Evolutionary conservation across 2,113 vertebrate species (phyloP).

Genomic region (Lophius piscatorius): DNA sequence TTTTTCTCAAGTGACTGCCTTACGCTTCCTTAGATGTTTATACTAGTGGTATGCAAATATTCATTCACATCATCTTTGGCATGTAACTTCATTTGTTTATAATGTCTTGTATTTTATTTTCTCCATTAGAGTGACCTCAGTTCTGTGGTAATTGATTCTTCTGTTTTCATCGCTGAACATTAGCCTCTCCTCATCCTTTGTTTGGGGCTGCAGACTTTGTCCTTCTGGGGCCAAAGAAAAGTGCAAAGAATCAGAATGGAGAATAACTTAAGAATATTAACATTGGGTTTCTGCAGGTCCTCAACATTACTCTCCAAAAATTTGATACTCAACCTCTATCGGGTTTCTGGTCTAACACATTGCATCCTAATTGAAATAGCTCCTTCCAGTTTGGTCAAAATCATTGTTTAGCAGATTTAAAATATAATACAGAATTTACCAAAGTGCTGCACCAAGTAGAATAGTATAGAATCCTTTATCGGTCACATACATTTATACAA

Average conservation of each 20-base stretch:
- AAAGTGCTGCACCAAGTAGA: too few species aligned
- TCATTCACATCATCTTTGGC: constrained; percentile 87
- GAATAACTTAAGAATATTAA: not conserved
- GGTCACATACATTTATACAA: too few species aligned
- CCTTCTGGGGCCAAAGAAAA: constrained; percentile 75
- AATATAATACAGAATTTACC: too few species aligned
- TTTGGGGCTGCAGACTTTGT: constrained; percentile 43
- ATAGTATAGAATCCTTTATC: too few species aligned
- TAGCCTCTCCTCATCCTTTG: constrained; percentile 68
- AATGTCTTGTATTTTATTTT: constrained; percentile 94
- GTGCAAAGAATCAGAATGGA: constrained; percentile 63
- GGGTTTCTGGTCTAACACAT: too few species aligned
- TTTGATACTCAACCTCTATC: too few species aligned
- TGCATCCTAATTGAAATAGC: too few species aligned
- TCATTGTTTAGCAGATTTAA: too few species aligned
- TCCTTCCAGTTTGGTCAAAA: too few species aligned
- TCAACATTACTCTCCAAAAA: too few species aligned
- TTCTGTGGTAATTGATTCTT: constrained; percentile 98
- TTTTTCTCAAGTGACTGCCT: too few species aligned
- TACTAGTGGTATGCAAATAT: constrained; percentile 51
- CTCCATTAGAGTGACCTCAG: constrained; percentile 99
- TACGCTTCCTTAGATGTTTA: constrained; percentile 45
- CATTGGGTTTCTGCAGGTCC: too few species aligned
- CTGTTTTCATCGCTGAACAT: constrained; percentile 89
- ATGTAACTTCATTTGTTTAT: constrained; percentile 96